phyloP scores from a whole-genome alignment of 2,113 vertebrate species.

The Oriolus oriolus region DNA sequence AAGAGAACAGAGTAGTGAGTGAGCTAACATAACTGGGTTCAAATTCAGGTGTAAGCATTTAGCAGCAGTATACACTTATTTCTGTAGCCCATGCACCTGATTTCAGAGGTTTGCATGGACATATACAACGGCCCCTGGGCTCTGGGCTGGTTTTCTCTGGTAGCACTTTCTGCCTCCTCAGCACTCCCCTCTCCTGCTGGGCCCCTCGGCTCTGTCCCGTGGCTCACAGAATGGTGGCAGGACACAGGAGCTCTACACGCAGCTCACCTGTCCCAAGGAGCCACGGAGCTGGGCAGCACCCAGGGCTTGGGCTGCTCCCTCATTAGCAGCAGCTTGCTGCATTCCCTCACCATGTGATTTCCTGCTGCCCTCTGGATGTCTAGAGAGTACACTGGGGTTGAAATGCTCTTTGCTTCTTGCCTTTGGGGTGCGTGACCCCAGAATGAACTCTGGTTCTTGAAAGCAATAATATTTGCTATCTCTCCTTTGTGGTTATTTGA shows the following conservation, averaged over 20 bases:
- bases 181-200: neutral
- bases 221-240: neutral
- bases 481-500: slow-evolving; percentile 6
- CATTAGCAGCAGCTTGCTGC: neutral
- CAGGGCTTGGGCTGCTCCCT: neutral
- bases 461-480: neutral
- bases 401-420: neutral
- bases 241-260: accelerated
- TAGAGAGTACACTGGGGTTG: neutral
- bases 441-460: neutral
- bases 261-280: neutral
- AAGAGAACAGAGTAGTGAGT: neutral
- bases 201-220: neutral
- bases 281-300: neutral
- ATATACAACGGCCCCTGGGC: neutral
- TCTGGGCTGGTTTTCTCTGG: neutral
- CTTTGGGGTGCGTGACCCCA: neutral
- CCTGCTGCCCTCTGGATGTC: neutral
- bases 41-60: neutral
- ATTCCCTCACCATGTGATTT: neutral
- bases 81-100: neutral
- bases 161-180: neutral
- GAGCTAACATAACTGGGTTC: neutral
- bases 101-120: neutral
- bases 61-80: neutral